Evolutionary conservation across 23 tunicate species (phyloP).

Genomic region (Botrylloides violaceus): DNA sequence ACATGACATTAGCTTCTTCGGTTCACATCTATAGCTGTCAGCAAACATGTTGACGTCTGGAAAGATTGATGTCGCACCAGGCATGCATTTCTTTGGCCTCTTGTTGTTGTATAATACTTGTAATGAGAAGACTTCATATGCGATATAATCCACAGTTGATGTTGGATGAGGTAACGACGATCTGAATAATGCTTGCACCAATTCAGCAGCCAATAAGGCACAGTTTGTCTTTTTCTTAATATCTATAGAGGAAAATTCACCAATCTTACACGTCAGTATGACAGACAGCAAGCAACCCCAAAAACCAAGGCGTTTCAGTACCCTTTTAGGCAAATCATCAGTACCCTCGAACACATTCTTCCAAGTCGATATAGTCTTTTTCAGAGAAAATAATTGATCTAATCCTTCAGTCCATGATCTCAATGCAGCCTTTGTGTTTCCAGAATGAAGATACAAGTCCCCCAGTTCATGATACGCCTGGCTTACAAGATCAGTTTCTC

Average conservation of each 20-base stretch:
- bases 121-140: conserved; percentile 59
- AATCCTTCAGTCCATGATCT: conserved; percentile 65
- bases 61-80: conserved; percentile 16
- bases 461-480: conserved; percentile 85
- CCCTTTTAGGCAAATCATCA: conserved; percentile 33
- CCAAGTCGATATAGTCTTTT: conserved; percentile 46
- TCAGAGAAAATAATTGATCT: conserved; percentile 47
- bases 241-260: conserved; percentile 47
- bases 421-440: conserved; percentile 52
- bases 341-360: conserved; percentile 22
- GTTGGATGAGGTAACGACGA: conserved; percentile 84
- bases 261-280: conserved; percentile 62
- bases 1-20: conserved; percentile 45
- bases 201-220: conserved; percentile 41
- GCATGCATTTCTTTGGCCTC: conserved; percentile 16
- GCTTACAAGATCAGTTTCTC: conserved; percentile 50
- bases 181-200: conserved; percentile 61
- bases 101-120: conserved; percentile 12
- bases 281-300: conserved; percentile 87
- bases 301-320: conserved; percentile 46
- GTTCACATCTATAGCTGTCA: conserved; percentile 56
- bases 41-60: conserved; percentile 54
- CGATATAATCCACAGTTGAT: conserved; percentile 60
- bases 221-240: conserved; percentile 39
- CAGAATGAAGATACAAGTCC: conserved; percentile 53